phyloP scores from a whole-genome alignment of 2,888 invertebrate species.

The Chymomyza fuscimana region DNA sequence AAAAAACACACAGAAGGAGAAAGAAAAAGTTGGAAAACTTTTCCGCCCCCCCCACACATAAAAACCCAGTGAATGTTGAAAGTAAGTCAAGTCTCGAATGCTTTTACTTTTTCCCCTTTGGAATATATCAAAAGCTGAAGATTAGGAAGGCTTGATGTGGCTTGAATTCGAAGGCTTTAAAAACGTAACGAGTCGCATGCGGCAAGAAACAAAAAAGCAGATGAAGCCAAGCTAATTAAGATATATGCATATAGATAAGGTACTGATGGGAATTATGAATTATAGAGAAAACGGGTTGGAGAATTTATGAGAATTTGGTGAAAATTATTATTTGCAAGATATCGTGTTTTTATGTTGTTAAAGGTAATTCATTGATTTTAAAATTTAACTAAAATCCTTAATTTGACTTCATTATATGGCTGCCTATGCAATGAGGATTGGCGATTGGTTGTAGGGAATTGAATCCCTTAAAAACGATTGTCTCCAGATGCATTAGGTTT shows the following conservation, averaged over 20 bases:
- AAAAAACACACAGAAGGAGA: background rate
- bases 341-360: no score
- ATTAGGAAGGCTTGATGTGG: slow-evolving; percentile 11
- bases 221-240: slow-evolving; percentile 9
- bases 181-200: background rate
- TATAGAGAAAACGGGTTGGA: background rate
- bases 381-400: no score
- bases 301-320: no score
- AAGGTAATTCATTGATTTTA: no score
- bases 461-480: no score
- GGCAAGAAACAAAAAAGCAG: background rate
- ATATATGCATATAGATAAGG: slow-evolving; percentile 14
- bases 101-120: slow-evolving; percentile 53
- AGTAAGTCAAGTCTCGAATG: slow-evolving; percentile 64
- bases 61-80: slow-evolving; percentile 55
- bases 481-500: no score
- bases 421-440: no score
- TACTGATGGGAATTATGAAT: background rate
- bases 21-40: slow-evolving; percentile 57
- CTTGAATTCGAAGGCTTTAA: slow-evolving; percentile 1
- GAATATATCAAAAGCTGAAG: slow-evolving; percentile 40
- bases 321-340: no score
- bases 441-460: no score
- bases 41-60: slow-evolving; percentile 1
- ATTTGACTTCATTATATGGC: no score